phyloP scores from a whole-genome alignment of 2,888 invertebrate species.

The Meiosimyza decipiens region DNA sequence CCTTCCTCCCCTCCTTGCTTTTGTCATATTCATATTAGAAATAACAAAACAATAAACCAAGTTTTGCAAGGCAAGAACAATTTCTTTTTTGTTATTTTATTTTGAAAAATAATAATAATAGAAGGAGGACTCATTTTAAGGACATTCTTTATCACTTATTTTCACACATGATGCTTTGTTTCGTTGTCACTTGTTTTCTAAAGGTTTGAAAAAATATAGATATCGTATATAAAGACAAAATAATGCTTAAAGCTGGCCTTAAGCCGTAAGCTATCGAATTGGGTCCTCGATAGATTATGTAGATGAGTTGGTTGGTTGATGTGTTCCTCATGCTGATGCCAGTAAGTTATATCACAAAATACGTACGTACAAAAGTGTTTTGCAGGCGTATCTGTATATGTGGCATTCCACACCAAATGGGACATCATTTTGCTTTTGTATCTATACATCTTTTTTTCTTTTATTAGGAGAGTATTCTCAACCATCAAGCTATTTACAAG shows the following conservation, averaged over 20 bases:
- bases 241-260: background rate
- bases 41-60: conserved; percentile 9
- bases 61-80: background rate
- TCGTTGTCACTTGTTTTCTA: conserved; percentile 7
- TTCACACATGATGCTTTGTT: conserved; percentile 12
- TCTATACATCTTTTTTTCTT: no score
- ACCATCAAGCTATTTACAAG: no score
- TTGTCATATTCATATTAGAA: conserved; percentile 5
- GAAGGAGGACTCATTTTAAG: conserved; percentile 24
- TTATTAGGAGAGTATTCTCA: no score
- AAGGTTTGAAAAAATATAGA: background rate
- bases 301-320: conserved; percentile 7
- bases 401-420: no score
- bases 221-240: background rate
- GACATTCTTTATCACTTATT: conserved; percentile 10
- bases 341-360: background rate
- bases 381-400: no score
- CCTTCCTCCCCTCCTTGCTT: background rate
- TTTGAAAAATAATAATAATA: background rate
- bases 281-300: conserved; percentile 10
- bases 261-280: conserved; percentile 4
- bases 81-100: background rate
- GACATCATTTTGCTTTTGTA: no score
- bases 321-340: background rate
- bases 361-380: no score